Conservation (phyloP, 2,797 vertebrate species). For the Myotis vivesi region DNA sequence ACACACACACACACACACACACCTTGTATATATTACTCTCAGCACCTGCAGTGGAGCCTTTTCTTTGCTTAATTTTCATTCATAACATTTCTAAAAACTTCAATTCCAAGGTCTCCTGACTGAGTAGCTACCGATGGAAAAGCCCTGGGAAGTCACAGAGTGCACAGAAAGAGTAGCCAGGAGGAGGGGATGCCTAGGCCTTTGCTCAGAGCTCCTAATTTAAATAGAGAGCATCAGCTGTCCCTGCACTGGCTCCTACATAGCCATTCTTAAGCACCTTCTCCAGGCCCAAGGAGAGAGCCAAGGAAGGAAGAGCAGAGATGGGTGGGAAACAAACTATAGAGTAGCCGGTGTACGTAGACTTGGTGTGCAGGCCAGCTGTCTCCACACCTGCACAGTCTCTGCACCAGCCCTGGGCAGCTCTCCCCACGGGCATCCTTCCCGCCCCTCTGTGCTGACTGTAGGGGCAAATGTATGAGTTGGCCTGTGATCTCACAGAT, state of each 20-base stretch:
- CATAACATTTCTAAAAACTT: neutral
- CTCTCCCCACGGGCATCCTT: neutral
- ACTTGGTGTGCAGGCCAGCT: too few species aligned
- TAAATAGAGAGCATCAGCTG: neutral
- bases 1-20: neutral
- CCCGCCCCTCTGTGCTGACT: neutral
- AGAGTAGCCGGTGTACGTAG: too few species aligned
- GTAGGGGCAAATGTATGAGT: neutral
- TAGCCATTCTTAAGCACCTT: neutral
- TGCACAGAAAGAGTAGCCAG: neutral
- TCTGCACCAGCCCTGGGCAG: accelerated
- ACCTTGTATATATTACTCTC: neutral
- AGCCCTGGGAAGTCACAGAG: neutral
- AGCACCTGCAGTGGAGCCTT: neutral
- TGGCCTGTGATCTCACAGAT: neutral
- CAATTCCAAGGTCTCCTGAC: neutral
- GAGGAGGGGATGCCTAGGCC: neutral
- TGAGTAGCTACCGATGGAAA: neutral
- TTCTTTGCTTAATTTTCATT: constrained; percentile 6
- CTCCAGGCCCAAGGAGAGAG: neutral
- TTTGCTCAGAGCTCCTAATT: neutral
- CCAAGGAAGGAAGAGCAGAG: neutral
- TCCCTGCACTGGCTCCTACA: neutral
- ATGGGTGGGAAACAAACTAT: neutral
- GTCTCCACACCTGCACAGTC: accelerated